phyloP scores from a whole-genome alignment of 2,888 invertebrate genomes.

The Zonitis immaculata region DNA sequence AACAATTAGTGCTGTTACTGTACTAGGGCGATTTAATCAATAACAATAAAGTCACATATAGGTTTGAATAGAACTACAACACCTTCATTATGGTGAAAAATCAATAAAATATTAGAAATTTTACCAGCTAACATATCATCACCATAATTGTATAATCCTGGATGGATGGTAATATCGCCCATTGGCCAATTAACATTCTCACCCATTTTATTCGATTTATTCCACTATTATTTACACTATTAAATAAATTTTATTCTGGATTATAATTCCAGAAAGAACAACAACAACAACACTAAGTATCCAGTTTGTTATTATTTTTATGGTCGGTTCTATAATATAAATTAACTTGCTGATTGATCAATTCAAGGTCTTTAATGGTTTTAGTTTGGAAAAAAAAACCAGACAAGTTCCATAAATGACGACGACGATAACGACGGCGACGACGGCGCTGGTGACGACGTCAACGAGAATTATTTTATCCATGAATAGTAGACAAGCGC shows the following conservation, averaged over 20 bases:
- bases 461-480: conserved; percentile 6
- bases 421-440: conserved; percentile 8
- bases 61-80: neutral
- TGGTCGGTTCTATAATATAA: neutral
- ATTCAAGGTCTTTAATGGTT: conserved; percentile 23
- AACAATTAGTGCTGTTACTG: too few relatives aligned
- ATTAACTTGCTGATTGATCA: conserved; percentile 23
- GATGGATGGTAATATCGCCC: neutral
- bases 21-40: too few relatives aligned
- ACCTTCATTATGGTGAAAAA: too few relatives aligned
- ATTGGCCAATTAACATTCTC: neutral
- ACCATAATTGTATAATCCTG: neutral
- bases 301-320: neutral
- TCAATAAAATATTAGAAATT: neutral
- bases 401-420: conserved; percentile 24
- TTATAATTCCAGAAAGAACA: neutral
- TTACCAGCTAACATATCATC: neutral
- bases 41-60: too few relatives aligned
- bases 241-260: neutral
- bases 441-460: neutral
- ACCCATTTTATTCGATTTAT: neutral
- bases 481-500: conserved; percentile 23
- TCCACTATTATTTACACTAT: neutral
- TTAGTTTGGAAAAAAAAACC: conserved; percentile 16
- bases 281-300: neutral